Base-by-base conservation (phyloP, 2,113 vertebrate species). In the Amphiprion percula region DNA sequence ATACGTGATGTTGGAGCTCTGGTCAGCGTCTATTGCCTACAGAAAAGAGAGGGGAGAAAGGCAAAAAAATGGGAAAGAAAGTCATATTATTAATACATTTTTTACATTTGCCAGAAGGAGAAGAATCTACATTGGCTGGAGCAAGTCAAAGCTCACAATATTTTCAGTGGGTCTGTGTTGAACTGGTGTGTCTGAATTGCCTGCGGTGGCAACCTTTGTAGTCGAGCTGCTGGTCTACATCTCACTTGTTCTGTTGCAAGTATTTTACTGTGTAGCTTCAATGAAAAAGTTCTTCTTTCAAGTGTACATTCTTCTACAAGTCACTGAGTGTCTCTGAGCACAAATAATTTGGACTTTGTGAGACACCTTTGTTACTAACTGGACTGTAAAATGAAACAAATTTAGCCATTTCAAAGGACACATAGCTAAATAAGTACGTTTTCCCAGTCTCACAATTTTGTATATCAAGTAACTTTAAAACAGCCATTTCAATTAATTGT, bases 11-110 rank as follows among this genome's bases (percentile, higher is more conserved):
- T 97, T 97, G 24, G 97, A 92, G 75, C 90, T 89, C 10, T 98
- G 94, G 89, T 99, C 98, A 41, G 94, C 90, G 5, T 99, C 98
- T 64, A 90, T 95, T 0, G 98, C 98, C 98, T 99, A 47, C 24
- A 74, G 63, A 52, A 56, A 65, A 44, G 84, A 68, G 33, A 23
- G 10, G 33, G 30, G 19, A 55, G 30, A 17, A 17, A 56, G 52
- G 44, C 19, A 24, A 19, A 80, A 21, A 50, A 56, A 59, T 2
- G 44, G n/a, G 14, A 26, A 46, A 16, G 49, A 60, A 61, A 64
- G 59, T 33, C 66, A 62, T 53, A 60, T 59, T 16, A 70, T 8
- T 26, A 58, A 26, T 55, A 5, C 60, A 24, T 46, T 83, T 74
- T 82, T 72, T 83, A 80, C 59, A 39, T 39, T 75, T 65, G 68